Evolutionary conservation across 1,140 invertebrate species (phyloP).

Genomic region (Grapholita molesta): DNA sequence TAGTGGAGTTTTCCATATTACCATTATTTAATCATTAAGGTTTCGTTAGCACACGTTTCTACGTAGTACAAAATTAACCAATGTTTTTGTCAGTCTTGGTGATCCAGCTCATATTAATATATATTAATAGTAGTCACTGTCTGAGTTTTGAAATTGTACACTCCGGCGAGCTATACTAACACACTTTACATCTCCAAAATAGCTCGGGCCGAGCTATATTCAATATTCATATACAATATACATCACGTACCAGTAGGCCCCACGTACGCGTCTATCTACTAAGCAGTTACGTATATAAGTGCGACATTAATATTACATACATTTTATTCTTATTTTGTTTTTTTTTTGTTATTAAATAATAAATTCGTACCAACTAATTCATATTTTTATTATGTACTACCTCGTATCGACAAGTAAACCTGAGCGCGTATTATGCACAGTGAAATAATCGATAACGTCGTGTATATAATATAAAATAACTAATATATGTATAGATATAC

Average conservation of each 20-base stretch:
- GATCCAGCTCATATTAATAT: too few species aligned
- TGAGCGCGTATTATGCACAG: constrained; percentile 36
- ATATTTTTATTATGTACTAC: constrained; percentile 44
- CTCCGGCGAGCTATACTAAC: constrained; percentile 5
- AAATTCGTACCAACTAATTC: constrained; percentile 60
- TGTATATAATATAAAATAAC: constrained; percentile 35
- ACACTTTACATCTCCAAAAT: constrained; percentile 34
- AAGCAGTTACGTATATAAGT: constrained; percentile 57
- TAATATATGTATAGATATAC: constrained; percentile 51
- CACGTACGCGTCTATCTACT: constrained; percentile 30
- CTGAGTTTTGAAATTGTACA: background rate
- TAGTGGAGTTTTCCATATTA: too few species aligned
- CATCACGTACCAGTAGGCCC: constrained; percentile 39
- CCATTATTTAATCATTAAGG: too few species aligned
- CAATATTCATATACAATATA: constrained; percentile 9
- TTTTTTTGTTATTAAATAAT: constrained; percentile 44
- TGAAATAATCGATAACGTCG: constrained; percentile 45
- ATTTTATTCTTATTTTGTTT: constrained; percentile 32
- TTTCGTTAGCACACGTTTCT: background rate
- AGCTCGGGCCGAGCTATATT: background rate
- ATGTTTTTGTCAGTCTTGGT: too few species aligned
- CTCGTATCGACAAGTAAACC: constrained; percentile 30
- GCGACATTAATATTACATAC: constrained; percentile 32
- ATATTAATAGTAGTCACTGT: too few species aligned
- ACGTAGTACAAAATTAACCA: too few species aligned